These are phyloP conservation scores for Montipora foliosa DNA, from an alignment of 64 coral and sea anemone genomes.

Conservation along the genomic window DNA sequence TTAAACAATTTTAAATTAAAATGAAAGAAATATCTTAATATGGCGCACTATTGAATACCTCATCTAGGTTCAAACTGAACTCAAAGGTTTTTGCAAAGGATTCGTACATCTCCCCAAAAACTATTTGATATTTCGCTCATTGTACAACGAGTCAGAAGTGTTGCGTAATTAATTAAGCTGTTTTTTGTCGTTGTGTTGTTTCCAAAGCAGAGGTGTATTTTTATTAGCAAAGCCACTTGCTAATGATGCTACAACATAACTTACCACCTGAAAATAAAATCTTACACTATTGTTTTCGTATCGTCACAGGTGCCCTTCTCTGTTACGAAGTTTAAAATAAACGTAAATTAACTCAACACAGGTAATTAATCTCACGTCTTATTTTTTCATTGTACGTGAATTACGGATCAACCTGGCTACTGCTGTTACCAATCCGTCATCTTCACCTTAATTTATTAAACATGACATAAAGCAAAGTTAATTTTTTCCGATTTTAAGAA, in stretches of 20 bases:
- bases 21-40: neutral
- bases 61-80: neutral
- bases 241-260: constrained; percentile 5
- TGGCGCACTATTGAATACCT: neutral
- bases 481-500: neutral
- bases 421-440: neutral
- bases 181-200: constrained; percentile 6
- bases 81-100: neutral
- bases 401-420: neutral
- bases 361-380: constrained; percentile 30
- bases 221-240: neutral
- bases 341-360: constrained; percentile 20
- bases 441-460: neutral
- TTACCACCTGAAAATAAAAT: constrained; percentile 15
- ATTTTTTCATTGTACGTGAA: neutral
- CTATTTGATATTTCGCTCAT: neutral
- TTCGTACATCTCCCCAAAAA: neutral
- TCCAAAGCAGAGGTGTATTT: constrained; percentile 4
- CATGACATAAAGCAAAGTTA: neutral
- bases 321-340: constrained; percentile 36
- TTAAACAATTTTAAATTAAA: neutral
- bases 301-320: constrained; percentile 14
- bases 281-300: neutral
- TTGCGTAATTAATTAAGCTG: neutral
- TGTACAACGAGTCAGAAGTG: neutral